Evolutionary conservation across 2,888 invertebrate genomes (phyloP).

Genomic region (Cryptus viduatorius): DNA sequence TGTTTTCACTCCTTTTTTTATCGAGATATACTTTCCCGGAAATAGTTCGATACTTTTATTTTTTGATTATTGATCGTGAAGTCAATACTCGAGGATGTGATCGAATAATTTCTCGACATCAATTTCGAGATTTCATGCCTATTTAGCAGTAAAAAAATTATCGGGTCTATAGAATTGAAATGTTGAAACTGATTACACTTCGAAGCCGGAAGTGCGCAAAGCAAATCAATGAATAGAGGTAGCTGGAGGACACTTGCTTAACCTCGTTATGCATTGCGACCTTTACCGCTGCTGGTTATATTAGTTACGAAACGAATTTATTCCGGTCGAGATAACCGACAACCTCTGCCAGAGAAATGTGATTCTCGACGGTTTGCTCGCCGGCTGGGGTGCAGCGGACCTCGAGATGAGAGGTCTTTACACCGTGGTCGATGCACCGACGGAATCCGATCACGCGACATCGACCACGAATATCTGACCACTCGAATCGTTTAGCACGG

Average conservation of each 20-base stretch:
- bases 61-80: background rate
- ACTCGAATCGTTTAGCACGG: constrained; percentile 76
- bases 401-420: constrained; percentile 29
- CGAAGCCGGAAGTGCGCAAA: background rate
- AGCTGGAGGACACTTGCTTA: constrained; percentile 1
- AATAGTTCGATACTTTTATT: too few species aligned
- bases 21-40: background rate
- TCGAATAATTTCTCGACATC: background rate
- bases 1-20: too few species aligned
- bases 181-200: background rate
- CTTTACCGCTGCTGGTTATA: background rate
- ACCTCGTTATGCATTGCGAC: background rate
- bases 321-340: background rate
- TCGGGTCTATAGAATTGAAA: too few species aligned
- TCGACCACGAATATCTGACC: constrained; percentile 50
- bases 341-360: constrained; percentile 23
- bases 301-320: background rate
- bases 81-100: background rate
- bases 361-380: constrained; percentile 6
- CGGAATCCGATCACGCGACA: constrained; percentile 47
- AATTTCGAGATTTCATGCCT: too few species aligned
- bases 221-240: background rate
- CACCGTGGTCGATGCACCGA: constrained; percentile 49
- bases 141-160: too few species aligned
- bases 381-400: constrained; percentile 23